A percentile compares a stretch with the other conserved stretches of the same genome.
These are phyloP conservation scores for Rugalucina vietnamica DNA, from an alignment of 2,888 invertebrate genomes.

Conservation along the genomic window DNA sequence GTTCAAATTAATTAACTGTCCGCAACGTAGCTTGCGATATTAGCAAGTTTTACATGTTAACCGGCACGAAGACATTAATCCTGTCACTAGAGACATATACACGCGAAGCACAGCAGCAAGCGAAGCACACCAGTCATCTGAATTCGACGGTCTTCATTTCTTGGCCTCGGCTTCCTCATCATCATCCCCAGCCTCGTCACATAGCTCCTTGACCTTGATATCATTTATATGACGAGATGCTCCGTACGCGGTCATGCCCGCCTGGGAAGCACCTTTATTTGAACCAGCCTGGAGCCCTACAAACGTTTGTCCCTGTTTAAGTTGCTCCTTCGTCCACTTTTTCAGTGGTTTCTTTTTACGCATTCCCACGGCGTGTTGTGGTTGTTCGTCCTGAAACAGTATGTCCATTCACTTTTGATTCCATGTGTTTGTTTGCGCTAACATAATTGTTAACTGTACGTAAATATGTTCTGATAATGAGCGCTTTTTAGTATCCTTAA, in stretches of 20 bases:
- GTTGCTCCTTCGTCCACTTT: slow-evolving; percentile 80
- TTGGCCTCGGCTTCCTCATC: slow-evolving; percentile 5
- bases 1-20: too few species aligned
- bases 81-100: background rate
- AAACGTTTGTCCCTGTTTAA: slow-evolving; percentile 77
- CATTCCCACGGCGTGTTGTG: background rate
- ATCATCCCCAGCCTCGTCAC: slow-evolving; percentile 69
- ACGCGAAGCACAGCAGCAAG: background rate
- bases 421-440: too few species aligned
- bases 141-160: background rate
- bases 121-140: too few species aligned
- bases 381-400: slow-evolving; percentile 16
- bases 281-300: slow-evolving; percentile 82
- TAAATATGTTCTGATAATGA: too few species aligned
- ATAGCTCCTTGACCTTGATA: slow-evolving; percentile 78
- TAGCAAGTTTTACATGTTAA: background rate
- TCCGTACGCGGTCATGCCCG: slow-evolving; percentile 79
- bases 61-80: background rate
- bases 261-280: slow-evolving; percentile 82
- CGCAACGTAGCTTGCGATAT: background rate
- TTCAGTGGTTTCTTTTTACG: slow-evolving; percentile 54
- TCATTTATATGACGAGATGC: slow-evolving; percentile 80
- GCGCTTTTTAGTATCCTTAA: too few species aligned
- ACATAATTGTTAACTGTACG: too few species aligned
- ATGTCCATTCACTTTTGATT: background rate